Evolutionary conservation across 2,113 vertebrate genomes (phyloP), one percentile per base, ranked within the genome.

Genomic region (Dasypus novemcinctus): DNA sequence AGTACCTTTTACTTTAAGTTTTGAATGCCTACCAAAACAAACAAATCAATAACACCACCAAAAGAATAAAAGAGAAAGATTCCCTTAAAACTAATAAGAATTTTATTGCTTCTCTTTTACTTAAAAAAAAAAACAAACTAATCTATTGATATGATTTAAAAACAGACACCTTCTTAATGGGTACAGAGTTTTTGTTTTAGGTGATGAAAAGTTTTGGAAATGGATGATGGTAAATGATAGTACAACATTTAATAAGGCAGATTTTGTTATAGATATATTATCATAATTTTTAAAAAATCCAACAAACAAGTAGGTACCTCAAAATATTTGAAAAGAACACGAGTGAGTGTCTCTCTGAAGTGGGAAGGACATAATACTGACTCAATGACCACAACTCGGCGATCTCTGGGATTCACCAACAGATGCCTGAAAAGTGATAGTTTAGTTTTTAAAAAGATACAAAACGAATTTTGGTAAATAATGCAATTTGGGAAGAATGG

Each of bases 301-400:
- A 59, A 59, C 57, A 57, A 54, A 81, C 14, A 90, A n/a, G 46
- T 12, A 41, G 0, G 0, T 98, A 99, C 99, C 99, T 99, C 99
- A 98, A 99, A 99, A 97, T 99, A 99, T 96, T 99, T 99, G 98
- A 99, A 99, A 91, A 99, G 99, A 97, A 99, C 99, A 82, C 98
- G 99, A 69, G 99, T 99, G 94, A 99, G 99, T 0, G 99, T 99
- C 97, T 99, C 99, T 97, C 99, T 99, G 99, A 99, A 99, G 98
- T 99, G 99, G 3, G 99, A 99, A 14, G 99, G 99, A 95, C 99
- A 99, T 82, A 99, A 98, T 66, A 99, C 99, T 0, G 99, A 99
- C 96, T 99, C 99, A 33, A 99, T 99, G 93, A 99, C 98, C 93
- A 99, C 99, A 97, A 99, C 99, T 79, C 99, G 99, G 79, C 99